Evolutionary conservation across 2,797 vertebrate genomes (phyloP).

Genomic region (Eurystomus glaucurus): DNA sequence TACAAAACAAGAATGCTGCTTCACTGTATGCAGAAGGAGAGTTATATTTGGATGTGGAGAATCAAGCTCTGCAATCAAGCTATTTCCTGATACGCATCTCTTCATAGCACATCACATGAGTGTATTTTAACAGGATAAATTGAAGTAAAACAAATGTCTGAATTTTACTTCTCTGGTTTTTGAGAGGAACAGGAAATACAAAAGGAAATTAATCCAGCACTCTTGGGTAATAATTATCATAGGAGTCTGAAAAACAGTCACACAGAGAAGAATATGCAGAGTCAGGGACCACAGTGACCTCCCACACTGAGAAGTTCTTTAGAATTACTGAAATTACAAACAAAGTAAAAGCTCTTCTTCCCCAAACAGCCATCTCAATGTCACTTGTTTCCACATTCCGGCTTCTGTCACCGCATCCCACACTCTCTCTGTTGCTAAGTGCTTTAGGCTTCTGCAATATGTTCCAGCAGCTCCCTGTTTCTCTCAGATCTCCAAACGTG

Average conservation of each 20-base stretch:
- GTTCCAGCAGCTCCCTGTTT: slow-evolving; percentile 77
- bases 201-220: slow-evolving; percentile 6
- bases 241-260: slow-evolving; percentile 12
- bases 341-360: slow-evolving; percentile 77
- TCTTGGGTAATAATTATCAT: not conserved
- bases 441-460: slow-evolving; percentile 79
- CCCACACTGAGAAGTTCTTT: slow-evolving; percentile 66
- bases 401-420: slow-evolving; percentile 77
- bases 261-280: slow-evolving; percentile 16
- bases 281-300: slow-evolving; percentile 60
- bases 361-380: slow-evolving; percentile 68
- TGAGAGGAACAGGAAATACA: slow-evolving; percentile 23
- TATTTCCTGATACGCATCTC: not conserved
- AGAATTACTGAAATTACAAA: slow-evolving; percentile 71
- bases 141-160: slow-evolving; percentile 16
- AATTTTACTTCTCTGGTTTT: not conserved
- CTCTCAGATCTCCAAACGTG: slow-evolving; percentile 70
- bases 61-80: not conserved
- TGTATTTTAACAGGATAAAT: not conserved
- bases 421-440: slow-evolving; percentile 83
- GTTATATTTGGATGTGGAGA: not conserved
- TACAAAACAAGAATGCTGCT: not conserved
- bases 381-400: slow-evolving; percentile 74
- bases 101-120: not conserved
- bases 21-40: not conserved